phyloP scores from a whole-genome alignment of 2,888 invertebrate genomes.

The Eupithecia insigniata region DNA sequence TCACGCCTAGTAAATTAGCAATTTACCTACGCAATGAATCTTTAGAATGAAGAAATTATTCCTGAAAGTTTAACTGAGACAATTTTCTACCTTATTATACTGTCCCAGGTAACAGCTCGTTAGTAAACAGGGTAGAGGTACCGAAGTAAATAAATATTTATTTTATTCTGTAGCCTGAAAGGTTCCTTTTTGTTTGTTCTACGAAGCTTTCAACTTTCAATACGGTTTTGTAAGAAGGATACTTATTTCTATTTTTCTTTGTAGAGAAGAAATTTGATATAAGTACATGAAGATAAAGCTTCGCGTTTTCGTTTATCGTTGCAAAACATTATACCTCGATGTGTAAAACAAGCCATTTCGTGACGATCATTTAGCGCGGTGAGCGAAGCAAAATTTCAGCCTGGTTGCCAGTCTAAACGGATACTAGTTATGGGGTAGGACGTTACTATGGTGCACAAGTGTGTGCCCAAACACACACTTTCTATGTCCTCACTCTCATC shows the following conservation, averaged over 20 bases:
- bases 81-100: constrained; percentile 1
- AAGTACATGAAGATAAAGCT: not conserved
- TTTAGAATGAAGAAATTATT: not conserved
- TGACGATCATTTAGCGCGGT: no score
- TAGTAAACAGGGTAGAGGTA: constrained; percentile 9
- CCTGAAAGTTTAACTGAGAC: not conserved
- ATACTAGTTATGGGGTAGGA: not conserved
- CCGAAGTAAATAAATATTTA: constrained; percentile 7
- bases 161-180: not conserved
- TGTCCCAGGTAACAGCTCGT: constrained; percentile 10
- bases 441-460: not conserved
- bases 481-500: not conserved
- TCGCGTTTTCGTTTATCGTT: not conserved
- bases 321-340: no score
- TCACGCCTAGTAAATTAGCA: not conserved
- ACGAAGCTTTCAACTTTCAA: constrained; percentile 6
- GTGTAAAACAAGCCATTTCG: no score
- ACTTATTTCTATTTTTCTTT: not conserved
- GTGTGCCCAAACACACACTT: not conserved
- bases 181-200: constrained; percentile 2
- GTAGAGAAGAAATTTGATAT: not conserved
- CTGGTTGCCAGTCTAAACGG: no score
- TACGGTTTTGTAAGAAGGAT: not conserved
- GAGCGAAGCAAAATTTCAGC: no score
- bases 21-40: not conserved